Conservation (phyloP, 2,113 vertebrate species). For the Montifringilla adamsi region DNA sequence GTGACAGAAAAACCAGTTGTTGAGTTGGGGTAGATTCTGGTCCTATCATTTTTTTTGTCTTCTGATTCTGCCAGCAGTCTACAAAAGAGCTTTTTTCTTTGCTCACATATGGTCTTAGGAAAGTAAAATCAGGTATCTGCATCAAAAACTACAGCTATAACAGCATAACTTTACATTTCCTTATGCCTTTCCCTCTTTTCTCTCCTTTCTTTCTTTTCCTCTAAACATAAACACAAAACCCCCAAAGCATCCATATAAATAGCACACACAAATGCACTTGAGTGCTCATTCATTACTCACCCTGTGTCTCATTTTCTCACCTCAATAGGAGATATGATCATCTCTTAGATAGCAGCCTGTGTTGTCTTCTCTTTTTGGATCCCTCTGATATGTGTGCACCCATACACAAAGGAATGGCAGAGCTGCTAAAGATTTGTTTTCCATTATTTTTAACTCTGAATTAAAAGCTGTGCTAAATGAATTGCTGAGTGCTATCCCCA, state of each 20-base stretch:
- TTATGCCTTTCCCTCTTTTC: not conserved
- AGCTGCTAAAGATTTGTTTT: not conserved
- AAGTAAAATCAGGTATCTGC: not conserved
- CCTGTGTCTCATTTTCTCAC: not conserved
- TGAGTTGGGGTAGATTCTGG: not conserved
- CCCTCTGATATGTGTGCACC: not conserved
- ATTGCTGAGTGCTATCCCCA: not conserved
- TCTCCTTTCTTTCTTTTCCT: not conserved
- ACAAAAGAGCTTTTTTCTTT: not conserved
- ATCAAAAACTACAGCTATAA: not conserved
- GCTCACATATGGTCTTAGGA: not conserved
- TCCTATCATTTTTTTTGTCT: not conserved
- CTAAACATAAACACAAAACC: not conserved
- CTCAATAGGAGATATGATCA: not conserved
- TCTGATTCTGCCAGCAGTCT: not conserved
- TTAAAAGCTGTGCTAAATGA: not conserved
- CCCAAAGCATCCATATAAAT: not conserved
- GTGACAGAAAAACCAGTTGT: not conserved
- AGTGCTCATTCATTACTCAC: conserved; percentile 1
- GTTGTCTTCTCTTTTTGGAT: not conserved
- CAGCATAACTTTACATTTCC: not conserved
- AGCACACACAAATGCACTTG: not conserved
- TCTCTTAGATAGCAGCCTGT: not conserved
- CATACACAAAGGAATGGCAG: not conserved
- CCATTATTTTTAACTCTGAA: not conserved